Conservation (phyloP, 2,797 vertebrate genomes). For the Pogoniulus pusillus region DNA sequence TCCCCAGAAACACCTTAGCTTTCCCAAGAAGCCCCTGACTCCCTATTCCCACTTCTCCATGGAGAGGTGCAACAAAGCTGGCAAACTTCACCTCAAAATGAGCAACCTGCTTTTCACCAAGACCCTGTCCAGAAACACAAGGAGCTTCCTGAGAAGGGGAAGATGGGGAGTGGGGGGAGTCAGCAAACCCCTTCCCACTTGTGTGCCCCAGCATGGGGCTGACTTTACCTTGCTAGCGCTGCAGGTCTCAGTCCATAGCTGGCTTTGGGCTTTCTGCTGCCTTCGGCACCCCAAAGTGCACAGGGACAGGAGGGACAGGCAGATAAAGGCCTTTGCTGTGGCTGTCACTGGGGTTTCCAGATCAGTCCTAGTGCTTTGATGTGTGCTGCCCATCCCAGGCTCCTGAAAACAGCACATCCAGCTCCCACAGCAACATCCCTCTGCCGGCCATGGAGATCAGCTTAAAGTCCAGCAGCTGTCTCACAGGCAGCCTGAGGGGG, state of each 20-base stretch:
- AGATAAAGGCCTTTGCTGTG: neutral
- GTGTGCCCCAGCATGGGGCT: neutral
- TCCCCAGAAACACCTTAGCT: constrained; percentile 93
- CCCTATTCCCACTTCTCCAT: constrained; percentile 98
- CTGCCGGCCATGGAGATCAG: neutral
- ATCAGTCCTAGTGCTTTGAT: neutral
- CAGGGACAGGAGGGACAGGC: too few species aligned
- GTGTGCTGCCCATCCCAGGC: neutral
- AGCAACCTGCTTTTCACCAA: constrained; percentile 98
- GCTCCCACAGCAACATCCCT: neutral
- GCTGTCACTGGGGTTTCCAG: neutral
- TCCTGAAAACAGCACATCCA: neutral
- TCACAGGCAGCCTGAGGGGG: neutral
- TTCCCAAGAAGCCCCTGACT: constrained; percentile 96
- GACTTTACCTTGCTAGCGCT: neutral
- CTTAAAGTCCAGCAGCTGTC: neutral
- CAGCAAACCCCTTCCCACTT: neutral
- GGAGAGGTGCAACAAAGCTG: too few species aligned
- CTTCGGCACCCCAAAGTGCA: neutral
- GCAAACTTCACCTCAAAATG: constrained; percentile 97
- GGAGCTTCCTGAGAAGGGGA: constrained; percentile 95
- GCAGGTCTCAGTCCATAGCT: neutral
- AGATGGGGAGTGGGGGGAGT: constrained; percentile 74
- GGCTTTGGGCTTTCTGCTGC: neutral
- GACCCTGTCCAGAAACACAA: constrained; percentile 97